These are phyloP conservation scores for Tenthredo livida DNA, from an alignment of 2,888 invertebrate species.

Conservation along the genomic window DNA sequence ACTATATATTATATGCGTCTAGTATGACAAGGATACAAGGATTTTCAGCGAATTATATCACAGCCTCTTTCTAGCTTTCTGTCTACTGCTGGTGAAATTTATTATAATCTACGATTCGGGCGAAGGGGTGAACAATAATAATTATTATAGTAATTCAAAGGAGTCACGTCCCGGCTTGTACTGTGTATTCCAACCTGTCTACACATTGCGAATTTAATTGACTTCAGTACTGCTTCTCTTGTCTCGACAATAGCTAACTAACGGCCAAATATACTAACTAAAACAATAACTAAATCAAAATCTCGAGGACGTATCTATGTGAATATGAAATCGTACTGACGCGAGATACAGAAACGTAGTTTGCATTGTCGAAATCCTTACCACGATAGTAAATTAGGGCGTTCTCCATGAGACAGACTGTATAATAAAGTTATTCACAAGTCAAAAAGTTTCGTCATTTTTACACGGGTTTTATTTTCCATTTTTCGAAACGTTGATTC, in stretches of 20 bases:
- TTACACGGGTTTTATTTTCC: no score
- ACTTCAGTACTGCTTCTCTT: background rate
- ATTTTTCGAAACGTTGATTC: no score
- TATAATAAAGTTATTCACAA: no score
- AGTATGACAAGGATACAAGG: background rate
- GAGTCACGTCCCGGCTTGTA: background rate
- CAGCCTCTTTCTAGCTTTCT: background rate
- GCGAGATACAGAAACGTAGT: background rate
- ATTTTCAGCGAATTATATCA: background rate
- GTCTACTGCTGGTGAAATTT: no score
- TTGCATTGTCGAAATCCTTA: background rate
- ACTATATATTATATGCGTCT: background rate
- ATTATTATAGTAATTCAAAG: background rate
- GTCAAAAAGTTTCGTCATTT: no score
- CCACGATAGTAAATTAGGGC: background rate
- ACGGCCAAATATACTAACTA: slow-evolving; percentile 2
- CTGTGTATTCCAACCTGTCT: background rate
- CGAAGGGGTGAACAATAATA: background rate
- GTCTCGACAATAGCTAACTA: background rate
- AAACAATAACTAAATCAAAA: slow-evolving; percentile 3
- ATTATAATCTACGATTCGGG: background rate
- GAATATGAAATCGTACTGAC: background rate
- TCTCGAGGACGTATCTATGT: background rate
- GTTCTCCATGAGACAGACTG: no score
- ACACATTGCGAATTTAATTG: background rate